Evolutionary conservation across 2,797 vertebrate genomes (phyloP).

Genomic region (Babyrousa celebensis): DNA sequence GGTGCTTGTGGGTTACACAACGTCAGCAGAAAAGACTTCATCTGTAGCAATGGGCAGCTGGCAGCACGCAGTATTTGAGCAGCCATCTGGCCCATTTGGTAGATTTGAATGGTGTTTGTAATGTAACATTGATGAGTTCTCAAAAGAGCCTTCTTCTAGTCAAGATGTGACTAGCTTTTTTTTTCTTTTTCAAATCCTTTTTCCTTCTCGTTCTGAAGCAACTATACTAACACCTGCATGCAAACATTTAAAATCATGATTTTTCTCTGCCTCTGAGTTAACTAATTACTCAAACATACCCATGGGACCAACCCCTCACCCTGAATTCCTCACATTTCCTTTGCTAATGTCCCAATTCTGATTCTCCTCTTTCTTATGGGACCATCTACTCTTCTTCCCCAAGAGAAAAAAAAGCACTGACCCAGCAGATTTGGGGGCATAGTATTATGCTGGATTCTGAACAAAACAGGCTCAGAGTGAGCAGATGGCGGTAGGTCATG

Average conservation of each 20-base stretch:
- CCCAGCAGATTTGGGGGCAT: neutral
- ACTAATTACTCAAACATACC: constrained; percentile 54
- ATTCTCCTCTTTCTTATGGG: constrained; percentile 17
- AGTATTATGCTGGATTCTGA: neutral
- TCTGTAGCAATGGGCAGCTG: constrained; percentile 86
- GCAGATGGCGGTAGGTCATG: neutral
- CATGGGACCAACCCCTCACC: neutral
- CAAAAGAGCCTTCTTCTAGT: constrained; percentile 77
- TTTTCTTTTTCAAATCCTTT: neutral
- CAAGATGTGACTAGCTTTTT: constrained; percentile 74
- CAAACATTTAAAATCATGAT: constrained; percentile 69
- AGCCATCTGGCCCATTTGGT: constrained; percentile 84
- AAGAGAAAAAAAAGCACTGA: neutral
- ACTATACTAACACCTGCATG: constrained; percentile 75
- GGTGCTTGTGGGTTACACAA: constrained; percentile 4
- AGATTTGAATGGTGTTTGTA: constrained; percentile 78
- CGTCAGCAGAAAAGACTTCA: constrained; percentile 78
- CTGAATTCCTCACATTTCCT: constrained; percentile 23
- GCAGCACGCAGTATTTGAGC: neutral
- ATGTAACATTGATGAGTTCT: constrained; percentile 77
- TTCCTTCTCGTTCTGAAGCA: constrained; percentile 53
- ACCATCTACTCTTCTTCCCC: constrained; percentile 13
- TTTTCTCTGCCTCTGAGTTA: constrained; percentile 48
- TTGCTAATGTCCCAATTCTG: neutral
- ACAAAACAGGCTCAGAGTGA: neutral